Evolutionary conservation across 2,888 invertebrate species (phyloP).

Genomic region (Teleogryllus oceanicus): DNA sequence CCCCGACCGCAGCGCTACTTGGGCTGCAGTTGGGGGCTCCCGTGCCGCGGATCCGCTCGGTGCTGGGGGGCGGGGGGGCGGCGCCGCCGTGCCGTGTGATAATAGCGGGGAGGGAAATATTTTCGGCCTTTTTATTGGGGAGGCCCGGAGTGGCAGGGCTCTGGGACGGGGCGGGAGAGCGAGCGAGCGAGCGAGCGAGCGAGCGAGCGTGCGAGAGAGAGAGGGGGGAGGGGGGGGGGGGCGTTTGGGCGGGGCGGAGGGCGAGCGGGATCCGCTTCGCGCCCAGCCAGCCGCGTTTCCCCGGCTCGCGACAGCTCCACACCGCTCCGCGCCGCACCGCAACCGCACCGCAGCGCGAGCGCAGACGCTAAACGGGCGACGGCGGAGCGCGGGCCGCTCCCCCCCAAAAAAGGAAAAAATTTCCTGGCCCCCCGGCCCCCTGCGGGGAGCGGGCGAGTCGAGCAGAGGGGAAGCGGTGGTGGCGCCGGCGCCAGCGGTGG

Average conservation of each 20-base stretch:
- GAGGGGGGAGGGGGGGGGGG: background rate
- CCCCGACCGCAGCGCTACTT: background rate
- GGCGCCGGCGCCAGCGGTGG: too few relatives aligned
- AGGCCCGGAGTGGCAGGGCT: background rate
- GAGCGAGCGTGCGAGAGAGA: background rate
- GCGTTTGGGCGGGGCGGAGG: background rate
- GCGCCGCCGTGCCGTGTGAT: background rate
- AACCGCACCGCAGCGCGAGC: background rate
- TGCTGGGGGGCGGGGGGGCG: background rate
- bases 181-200: background rate
- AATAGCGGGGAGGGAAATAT: constrained; percentile 18
- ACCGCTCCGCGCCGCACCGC: background rate
- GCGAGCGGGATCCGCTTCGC: background rate
- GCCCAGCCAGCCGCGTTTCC: background rate
- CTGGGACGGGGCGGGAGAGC: background rate
- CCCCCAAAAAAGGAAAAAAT: too few relatives aligned
- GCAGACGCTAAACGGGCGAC: background rate
- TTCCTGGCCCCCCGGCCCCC: background rate
- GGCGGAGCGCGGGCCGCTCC: background rate
- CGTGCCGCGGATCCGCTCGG: background rate
- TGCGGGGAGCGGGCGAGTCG: too few relatives aligned
- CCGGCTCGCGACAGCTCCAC: background rate
- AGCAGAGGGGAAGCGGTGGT: too few relatives aligned
- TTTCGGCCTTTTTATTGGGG: constrained; percentile 18
- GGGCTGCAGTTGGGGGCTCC: background rate